Base-by-base conservation (phyloP, 2,888 invertebrate species). In the Acronicta psi region DNA sequence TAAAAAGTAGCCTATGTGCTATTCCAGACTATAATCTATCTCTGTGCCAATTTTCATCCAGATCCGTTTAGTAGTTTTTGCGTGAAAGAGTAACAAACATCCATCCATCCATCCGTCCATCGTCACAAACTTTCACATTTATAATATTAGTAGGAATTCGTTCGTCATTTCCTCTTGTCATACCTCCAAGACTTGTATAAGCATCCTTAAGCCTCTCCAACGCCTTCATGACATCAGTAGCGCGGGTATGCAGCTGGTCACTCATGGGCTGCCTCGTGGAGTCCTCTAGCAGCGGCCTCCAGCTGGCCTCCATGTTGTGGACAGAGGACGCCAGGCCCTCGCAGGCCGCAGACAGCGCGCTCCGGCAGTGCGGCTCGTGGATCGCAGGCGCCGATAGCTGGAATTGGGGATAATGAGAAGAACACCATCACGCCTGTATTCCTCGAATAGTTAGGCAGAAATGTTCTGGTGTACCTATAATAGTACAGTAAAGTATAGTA, bases 291-390 rank as follows among this genome's bases (percentile, higher is more conserved):
- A 88, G 71, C 0, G 89, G 86, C 38, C 75, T 79, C 80, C 85
- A 87, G 0, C 71, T 34, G 2, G 54, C 14, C 0, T 84, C 75
- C 9, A 91, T 80, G 6, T 64, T 78, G 58, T 84, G 86, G 2
- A 75, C 81, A 9, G 86, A 70, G 0, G 82, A 77, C 0, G 84
- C 59, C 2, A 91, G 78, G 23, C 72, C 70, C 23, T 87, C 87
- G 0, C 82, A 76, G 0, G 91, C 82, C 0, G 88, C 90, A 0
- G 85, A 79, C 2, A 93, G 71, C 0, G 92, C 92, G 31, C 90
- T 91, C 43, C 84, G 90, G 65, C 93, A 92, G 78, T 90, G 92
- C 0, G 90, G 85, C 74, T 91, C 89, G 34, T 81, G 77, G 56
- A 91, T 88, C 0, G 88, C 86, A 0, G 90, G 84, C 0, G 89